A percentile compares a stretch with the other conserved stretches of the same genome.
Evolutionary conservation across 2,888 invertebrate species (phyloP).

Genomic region (Elysia crispata): DNA sequence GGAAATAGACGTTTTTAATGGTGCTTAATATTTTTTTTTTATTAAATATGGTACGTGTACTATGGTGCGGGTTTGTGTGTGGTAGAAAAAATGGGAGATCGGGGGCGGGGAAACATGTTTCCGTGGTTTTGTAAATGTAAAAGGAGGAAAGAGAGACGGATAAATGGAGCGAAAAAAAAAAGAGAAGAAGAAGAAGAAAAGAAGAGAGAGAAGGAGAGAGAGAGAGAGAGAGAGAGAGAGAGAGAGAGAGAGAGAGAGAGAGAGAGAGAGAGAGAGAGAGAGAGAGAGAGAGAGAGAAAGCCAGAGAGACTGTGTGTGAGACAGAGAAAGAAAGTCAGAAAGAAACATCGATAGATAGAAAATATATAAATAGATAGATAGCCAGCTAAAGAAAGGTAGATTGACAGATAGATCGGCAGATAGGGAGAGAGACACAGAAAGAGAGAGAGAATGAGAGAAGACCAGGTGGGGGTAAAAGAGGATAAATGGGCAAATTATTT

Average conservation of each 20-base stretch:
- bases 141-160: no score
- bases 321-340: not conserved
- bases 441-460: not conserved
- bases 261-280: not conserved
- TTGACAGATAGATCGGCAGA: no score
- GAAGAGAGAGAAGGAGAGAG: not conserved
- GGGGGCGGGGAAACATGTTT: no score
- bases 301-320: no score
- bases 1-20: no score
- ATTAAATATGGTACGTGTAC: no score
- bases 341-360: not conserved
- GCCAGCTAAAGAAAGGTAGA: not conserved
- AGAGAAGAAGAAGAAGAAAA: not conserved
- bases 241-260: slow-evolving; percentile 22
- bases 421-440: not conserved
- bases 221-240: not conserved
- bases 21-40: no score
- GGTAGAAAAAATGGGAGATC: no score
- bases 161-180: no score
- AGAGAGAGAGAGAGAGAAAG: not conserved
- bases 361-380: slow-evolving; percentile 2
- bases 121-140: no score
- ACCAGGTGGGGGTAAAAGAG: not conserved
- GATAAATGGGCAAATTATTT: no score
- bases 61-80: no score